A percentile compares a stretch with the other conserved stretches of the same genome.
These are phyloP conservation scores for Netelia melanura DNA, from an alignment of 2,888 invertebrate genomes.

Conservation along the genomic window DNA sequence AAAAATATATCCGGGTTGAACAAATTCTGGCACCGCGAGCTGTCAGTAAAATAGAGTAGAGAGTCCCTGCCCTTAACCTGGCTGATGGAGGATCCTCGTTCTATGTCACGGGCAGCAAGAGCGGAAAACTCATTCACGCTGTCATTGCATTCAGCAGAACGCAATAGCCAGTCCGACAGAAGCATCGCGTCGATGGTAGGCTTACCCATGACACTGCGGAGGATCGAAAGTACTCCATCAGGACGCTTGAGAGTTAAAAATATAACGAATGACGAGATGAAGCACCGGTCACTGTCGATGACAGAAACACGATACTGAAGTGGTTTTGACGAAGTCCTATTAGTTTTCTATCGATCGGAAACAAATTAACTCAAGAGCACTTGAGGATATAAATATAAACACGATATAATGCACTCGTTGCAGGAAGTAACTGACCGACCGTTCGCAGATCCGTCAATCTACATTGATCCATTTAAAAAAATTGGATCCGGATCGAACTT, in stretches of 20 bases:
- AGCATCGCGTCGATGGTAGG: constrained; percentile 12
- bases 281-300: constrained; percentile 9
- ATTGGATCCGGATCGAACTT: not conserved
- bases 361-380: not conserved
- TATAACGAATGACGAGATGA: constrained; percentile 16
- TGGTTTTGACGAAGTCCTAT: not conserved
- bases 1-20: not conserved
- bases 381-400: not conserved
- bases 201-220: not conserved
- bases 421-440: not conserved
- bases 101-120: constrained; percentile 3
- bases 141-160: constrained; percentile 34
- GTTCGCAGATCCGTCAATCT: not conserved
- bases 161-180: constrained; percentile 7
- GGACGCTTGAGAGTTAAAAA: constrained; percentile 20
- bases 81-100: constrained; percentile 28
- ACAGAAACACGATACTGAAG: constrained; percentile 1
- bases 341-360: not conserved
- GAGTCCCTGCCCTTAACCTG: not conserved
- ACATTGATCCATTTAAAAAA: not conserved
- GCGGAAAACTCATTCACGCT: constrained; percentile 3
- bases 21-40: constrained; percentile 7
- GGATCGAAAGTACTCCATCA: constrained; percentile 27
- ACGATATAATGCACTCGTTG: not conserved
- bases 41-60: constrained; percentile 1